These are phyloP conservation scores for Phylloscopus collybita DNA, from an alignment of 2,797 vertebrate genomes.

Conservation along the genomic window DNA sequence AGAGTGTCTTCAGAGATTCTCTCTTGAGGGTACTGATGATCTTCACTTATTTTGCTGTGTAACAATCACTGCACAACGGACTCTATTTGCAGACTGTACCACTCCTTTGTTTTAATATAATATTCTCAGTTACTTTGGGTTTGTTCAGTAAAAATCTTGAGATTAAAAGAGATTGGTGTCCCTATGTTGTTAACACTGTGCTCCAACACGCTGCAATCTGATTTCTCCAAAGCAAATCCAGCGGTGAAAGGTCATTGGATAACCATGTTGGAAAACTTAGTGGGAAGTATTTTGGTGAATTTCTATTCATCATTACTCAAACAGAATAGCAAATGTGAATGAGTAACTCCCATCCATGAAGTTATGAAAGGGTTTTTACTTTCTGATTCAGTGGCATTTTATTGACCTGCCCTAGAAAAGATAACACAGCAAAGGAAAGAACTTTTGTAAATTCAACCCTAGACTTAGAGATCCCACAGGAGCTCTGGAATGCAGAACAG, in stretches of 20 bases:
- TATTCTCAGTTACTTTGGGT: background rate
- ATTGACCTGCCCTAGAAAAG: background rate
- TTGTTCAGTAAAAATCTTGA: background rate
- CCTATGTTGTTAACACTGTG: background rate
- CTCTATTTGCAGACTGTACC: background rate
- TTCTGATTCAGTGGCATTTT: background rate
- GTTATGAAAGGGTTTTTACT: background rate
- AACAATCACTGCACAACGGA: background rate
- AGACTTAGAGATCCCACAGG: background rate
- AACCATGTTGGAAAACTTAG: background rate
- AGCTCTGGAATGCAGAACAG: background rate
- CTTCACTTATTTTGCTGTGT: background rate
- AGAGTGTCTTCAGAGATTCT: background rate
- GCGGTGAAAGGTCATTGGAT: background rate
- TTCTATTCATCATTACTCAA: background rate
- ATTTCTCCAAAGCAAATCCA: background rate
- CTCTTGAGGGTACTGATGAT: background rate
- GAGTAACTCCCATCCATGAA: background rate
- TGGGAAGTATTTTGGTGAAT: background rate
- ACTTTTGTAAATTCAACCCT: background rate
- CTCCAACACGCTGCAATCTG: background rate
- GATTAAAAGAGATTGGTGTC: background rate
- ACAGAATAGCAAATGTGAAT: background rate
- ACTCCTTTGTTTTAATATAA: background rate
- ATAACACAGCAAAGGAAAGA: background rate